phyloP scores from a whole-genome alignment of 1,140 invertebrate species.

The Cotesia chilonis region DNA sequence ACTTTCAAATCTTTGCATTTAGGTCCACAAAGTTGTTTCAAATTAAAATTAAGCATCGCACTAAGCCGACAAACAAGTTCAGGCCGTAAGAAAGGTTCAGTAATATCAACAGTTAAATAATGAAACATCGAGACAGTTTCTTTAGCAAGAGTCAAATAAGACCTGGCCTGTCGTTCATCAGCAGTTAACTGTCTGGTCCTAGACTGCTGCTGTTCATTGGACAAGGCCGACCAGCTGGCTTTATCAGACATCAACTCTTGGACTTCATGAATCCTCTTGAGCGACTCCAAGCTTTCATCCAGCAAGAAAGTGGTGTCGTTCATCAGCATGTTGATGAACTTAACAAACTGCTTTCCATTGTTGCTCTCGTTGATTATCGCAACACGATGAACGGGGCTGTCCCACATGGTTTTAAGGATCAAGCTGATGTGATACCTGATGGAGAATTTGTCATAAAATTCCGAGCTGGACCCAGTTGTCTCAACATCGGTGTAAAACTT shows the following conservation, averaged over 20 bases:
- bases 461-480: conserved; percentile 94
- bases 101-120: conserved; percentile 93
- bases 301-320: conserved; percentile 98
- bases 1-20: conserved; percentile 98
- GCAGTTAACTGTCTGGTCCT: conserved; percentile 82
- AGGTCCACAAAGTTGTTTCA: conserved; percentile 95
- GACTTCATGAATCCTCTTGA: conserved; percentile 95
- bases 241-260: conserved; percentile 86
- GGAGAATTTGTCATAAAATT: conserved; percentile 99
- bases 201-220: conserved; percentile 79
- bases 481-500: conserved; percentile 99
- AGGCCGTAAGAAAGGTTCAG: conserved; percentile 90
- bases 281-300: conserved; percentile 93
- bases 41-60: conserved; percentile 98
- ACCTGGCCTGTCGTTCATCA: conserved; percentile 93
- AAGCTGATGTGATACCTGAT: conserved; percentile 98
- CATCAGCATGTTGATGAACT: conserved; percentile 99
- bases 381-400: conserved; percentile 72
- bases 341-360: conserved; percentile 92
- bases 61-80: conserved; percentile 93
- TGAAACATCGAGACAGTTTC: conserved; percentile 99
- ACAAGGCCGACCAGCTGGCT: conserved; percentile 72
- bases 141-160: conserved; percentile 91
- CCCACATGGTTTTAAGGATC: conserved; percentile 91
- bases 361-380: conserved; percentile 84